phyloP scores from a whole-genome alignment of 2,888 invertebrate genomes.

The Phymatocera aterrima region DNA sequence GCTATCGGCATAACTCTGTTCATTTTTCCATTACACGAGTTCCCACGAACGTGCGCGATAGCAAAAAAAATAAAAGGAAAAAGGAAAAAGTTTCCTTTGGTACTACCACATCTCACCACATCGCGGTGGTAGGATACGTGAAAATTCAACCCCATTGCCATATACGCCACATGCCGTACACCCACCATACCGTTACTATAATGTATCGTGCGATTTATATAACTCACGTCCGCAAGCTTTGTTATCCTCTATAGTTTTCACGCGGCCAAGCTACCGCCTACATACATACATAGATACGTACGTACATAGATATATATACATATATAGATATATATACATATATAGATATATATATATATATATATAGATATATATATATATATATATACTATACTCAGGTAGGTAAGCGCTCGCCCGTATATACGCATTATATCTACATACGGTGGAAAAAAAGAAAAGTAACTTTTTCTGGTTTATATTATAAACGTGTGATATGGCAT shows the following conservation, averaged over 20 bases:
- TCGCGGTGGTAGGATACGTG: no score
- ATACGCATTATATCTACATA: no score
- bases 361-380: no score
- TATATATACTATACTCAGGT: no score
- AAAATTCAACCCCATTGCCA: not conserved
- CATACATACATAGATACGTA: no score
- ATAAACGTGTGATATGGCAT: constrained; percentile 30
- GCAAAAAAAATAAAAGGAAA: no score
- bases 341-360: no score
- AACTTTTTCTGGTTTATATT: constrained; percentile 23
- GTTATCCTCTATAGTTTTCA: constrained; percentile 33
- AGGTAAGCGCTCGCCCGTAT: no score
- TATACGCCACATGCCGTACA: not conserved
- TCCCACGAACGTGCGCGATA: not conserved
- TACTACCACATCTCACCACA: no score
- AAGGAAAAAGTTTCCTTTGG: constrained; percentile 37
- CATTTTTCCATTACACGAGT: constrained; percentile 37
- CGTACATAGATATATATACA: no score
- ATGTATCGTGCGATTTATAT: constrained; percentile 40
- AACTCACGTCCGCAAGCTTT: constrained; percentile 42
- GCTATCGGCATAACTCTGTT: constrained; percentile 20
- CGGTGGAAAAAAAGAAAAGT: not conserved
- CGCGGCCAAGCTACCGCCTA: not conserved
- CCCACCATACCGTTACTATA: not conserved
- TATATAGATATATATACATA: no score